Percentiles rank a stretch among this genome's conserved stretches.
Conservation (phyloP, 2,797 vertebrate genomes). For the Spinus olivaceus region DNA sequence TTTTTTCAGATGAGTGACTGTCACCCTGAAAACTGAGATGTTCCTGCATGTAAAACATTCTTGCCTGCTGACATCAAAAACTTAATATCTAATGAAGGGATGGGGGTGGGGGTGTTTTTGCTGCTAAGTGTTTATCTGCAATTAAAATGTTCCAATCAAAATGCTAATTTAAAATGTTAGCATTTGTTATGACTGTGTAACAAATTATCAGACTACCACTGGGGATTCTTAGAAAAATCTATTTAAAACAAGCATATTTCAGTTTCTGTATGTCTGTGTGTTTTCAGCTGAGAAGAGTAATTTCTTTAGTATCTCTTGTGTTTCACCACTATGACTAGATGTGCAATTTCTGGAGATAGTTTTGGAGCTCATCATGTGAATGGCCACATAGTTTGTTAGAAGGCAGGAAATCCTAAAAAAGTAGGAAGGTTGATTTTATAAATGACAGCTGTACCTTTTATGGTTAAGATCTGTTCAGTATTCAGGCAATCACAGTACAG, state of each 20-base stretch:
- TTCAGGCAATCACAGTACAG: not conserved
- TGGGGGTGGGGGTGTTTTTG: not conserved
- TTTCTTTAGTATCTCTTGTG: not conserved
- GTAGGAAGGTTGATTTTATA: not conserved
- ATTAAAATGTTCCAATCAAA: not conserved
- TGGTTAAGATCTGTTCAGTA: not conserved
- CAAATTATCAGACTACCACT: not conserved
- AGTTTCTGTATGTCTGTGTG: not conserved
- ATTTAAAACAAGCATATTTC: not conserved
- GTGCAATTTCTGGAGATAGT: not conserved
- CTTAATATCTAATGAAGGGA: not conserved
- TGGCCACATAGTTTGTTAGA: not conserved
- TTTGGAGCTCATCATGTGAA: not conserved
- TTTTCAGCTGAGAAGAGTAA: not conserved
- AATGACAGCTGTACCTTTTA: not conserved
- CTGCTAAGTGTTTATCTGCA: not conserved
- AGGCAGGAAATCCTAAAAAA: not conserved
- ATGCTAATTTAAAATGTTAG: not conserved
- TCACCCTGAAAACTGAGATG: not conserved
- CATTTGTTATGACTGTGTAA: not conserved
- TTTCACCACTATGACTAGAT: not conserved
- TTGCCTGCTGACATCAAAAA: not conserved
- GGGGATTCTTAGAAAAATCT: not conserved
- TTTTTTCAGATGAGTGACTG: constrained; percentile 11
- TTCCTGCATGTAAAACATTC: not conserved